Evolutionary conservation across 2,888 invertebrate genomes (phyloP).

Genomic region (Pseudoips prasinana): DNA sequence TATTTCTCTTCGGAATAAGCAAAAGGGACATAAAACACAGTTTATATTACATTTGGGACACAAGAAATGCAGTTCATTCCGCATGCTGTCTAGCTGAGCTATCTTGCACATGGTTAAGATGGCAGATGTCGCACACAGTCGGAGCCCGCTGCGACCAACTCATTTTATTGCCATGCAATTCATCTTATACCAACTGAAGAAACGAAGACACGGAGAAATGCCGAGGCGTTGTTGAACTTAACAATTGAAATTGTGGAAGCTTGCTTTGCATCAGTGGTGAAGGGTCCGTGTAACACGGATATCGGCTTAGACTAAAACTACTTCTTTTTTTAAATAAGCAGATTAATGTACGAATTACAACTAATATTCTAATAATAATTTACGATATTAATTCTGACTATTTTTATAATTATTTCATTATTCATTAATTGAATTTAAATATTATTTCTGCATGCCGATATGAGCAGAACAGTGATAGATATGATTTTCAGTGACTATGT

Average conservation of each 20-base stretch:
- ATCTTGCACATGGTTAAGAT: conserved; percentile 22
- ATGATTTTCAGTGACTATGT: too few species aligned
- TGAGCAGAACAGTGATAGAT: too few species aligned
- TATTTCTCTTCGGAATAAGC: conserved; percentile 10
- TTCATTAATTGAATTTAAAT: too few species aligned
- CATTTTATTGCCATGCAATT: conserved; percentile 40
- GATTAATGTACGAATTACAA: too few species aligned
- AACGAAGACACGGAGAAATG: conserved; percentile 1
- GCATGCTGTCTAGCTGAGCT: conserved; percentile 23
- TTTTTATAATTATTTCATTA: too few species aligned
- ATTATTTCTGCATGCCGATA: too few species aligned
- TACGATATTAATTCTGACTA: too few species aligned
- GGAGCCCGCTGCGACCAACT: conserved; percentile 32
- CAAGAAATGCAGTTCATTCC: conserved; percentile 29
- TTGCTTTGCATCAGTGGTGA: too few species aligned
- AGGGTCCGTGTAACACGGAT: too few species aligned
- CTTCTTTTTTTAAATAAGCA: too few species aligned
- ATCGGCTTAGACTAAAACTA: too few species aligned
- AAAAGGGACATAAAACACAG: conserved; percentile 13
- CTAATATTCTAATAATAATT: too few species aligned
- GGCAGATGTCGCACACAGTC: conserved; percentile 38
- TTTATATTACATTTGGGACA: conserved; percentile 16
- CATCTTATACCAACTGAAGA: conserved; percentile 35
- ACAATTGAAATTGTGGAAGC: conserved; percentile 4
- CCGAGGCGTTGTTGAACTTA: conserved; percentile 1